phyloP scores from a whole-genome alignment of 2,888 invertebrate genomes.

The Acrobasis consociella region DNA sequence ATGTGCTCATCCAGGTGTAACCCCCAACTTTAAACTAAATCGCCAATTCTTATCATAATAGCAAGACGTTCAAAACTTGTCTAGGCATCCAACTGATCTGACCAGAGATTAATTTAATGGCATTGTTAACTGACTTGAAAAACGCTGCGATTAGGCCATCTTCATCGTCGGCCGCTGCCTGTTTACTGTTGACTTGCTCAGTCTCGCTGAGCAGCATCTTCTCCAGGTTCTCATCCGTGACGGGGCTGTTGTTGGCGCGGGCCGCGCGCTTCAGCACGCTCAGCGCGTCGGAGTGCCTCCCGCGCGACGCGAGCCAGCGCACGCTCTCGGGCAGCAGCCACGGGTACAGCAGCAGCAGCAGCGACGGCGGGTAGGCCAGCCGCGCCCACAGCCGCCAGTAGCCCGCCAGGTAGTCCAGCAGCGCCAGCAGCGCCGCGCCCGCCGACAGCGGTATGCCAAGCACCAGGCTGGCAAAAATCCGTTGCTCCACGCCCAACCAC shows the following conservation, averaged over 20 bases:
- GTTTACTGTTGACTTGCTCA: constrained; percentile 49
- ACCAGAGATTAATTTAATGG: no score
- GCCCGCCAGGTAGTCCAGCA: constrained; percentile 85
- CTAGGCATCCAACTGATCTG: no score
- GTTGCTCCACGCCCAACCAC: constrained; percentile 87
- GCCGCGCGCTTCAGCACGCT: constrained; percentile 84
- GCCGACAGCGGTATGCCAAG: constrained; percentile 87
- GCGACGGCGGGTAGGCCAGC: constrained; percentile 86
- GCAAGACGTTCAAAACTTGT: no score
- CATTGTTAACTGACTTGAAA: constrained; percentile 52
- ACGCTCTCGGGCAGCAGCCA: constrained; percentile 89
- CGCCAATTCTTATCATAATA: no score
- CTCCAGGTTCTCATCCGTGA: constrained; percentile 74
- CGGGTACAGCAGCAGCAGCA: constrained; percentile 86
- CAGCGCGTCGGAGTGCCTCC: constrained; percentile 84
- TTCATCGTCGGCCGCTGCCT: constrained; percentile 54
- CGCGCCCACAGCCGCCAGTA: constrained; percentile 88
- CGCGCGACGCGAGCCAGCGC: constrained; percentile 88
- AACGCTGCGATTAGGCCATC: constrained; percentile 58
- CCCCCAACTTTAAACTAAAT: no score
- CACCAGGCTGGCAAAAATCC: constrained; percentile 88
- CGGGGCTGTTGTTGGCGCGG: constrained; percentile 78
- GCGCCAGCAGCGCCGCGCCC: constrained; percentile 86
- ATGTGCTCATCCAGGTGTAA: no score
- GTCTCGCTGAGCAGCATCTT: constrained; percentile 57